Base-by-base conservation (phyloP, 2,888 invertebrate genomes). In the Imbricaverruca yamaguchii region DNA sequence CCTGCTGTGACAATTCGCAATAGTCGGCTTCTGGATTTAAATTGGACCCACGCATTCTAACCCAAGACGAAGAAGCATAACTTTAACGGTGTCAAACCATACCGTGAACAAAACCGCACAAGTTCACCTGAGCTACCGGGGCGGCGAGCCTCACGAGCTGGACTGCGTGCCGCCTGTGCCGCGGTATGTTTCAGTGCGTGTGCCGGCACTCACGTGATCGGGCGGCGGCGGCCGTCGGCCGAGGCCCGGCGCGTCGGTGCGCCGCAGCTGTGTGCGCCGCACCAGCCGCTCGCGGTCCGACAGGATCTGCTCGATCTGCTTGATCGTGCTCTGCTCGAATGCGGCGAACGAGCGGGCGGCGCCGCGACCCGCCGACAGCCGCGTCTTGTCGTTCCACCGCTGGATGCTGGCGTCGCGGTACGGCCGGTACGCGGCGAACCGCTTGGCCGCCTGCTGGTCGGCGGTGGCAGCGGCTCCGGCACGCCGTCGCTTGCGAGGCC, bases 301-400 rank as follows among this genome's bases (percentile, higher is more conserved):
- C 81, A 98, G 87, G 83, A 94, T 91, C 87, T 93, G 94, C 79
- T 96, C 92, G 84, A 98, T 95, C 88, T 97, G 95, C 85, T 92
- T 93, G 84, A 88, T 85, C 83, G 88, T 90, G 83, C 88, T 89
- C 85, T 87, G 89, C 84, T 89, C 90, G 86, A 88, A 87, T 83
- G 89, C 87, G 87, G 89, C 85, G 91, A 92, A 87, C 88, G 92
- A 80, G 25, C 87, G 85, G 89, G 90, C 85, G 89, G 91, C 83
- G 85, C 90, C 91, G 12, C 91, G 90, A 18, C 91, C 89, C 0
- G 92, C 89, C 61, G 94, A 87, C 65, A 89, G 84, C 84, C 93
- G 91, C 0, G 96, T 97, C 87, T 96, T 96, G 83, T 97, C 96
- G 87, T 96, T 93, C 98, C 98, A 98, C 87, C 96, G 96, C 85